Evolutionary conservation across 2,113 vertebrate species (phyloP).

Genomic region (Oreochromis niloticus): DNA sequence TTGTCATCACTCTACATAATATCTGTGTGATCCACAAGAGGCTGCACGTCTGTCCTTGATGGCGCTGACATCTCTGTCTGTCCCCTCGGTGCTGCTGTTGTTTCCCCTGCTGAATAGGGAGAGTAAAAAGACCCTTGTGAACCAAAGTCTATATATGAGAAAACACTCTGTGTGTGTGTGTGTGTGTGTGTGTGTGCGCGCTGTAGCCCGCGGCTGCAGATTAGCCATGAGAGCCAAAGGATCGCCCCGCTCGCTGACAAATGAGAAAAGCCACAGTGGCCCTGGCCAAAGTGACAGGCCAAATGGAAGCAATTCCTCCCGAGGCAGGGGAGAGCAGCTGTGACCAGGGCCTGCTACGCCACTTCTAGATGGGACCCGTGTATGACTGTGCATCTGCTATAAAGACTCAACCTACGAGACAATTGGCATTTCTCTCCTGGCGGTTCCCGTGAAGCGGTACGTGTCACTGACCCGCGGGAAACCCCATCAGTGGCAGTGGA

Average conservation of each 20-base stretch:
- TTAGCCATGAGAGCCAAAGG: slow-evolving; percentile 69
- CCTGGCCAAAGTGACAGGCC: slow-evolving; percentile 72
- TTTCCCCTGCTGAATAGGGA: background rate
- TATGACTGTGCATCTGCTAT: background rate
- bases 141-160: slow-evolving; percentile 28
- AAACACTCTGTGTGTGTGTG: background rate
- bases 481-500: slow-evolving; percentile 32
- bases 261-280: slow-evolving; percentile 76
- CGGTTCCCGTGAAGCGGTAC: slow-evolving; percentile 41
- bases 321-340: slow-evolving; percentile 78
- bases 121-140: slow-evolving; percentile 55
- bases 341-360: slow-evolving; percentile 65
- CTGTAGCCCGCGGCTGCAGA: slow-evolving; percentile 59
- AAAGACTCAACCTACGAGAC: slow-evolving; percentile 54
- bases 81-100: slow-evolving; percentile 3
- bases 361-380: slow-evolving; percentile 41
- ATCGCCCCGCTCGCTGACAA: slow-evolving; percentile 67
- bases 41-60: slow-evolving; percentile 18
- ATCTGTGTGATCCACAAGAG: background rate
- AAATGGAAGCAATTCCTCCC: slow-evolving; percentile 83
- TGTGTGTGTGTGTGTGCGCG: background rate
- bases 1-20: background rate
- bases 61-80: background rate
- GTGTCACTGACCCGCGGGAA: slow-evolving; percentile 62
- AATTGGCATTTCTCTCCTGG: slow-evolving; percentile 65